Evolutionary conservation across 2,797 vertebrate species (phyloP).

Genomic region (Anableps anableps): DNA sequence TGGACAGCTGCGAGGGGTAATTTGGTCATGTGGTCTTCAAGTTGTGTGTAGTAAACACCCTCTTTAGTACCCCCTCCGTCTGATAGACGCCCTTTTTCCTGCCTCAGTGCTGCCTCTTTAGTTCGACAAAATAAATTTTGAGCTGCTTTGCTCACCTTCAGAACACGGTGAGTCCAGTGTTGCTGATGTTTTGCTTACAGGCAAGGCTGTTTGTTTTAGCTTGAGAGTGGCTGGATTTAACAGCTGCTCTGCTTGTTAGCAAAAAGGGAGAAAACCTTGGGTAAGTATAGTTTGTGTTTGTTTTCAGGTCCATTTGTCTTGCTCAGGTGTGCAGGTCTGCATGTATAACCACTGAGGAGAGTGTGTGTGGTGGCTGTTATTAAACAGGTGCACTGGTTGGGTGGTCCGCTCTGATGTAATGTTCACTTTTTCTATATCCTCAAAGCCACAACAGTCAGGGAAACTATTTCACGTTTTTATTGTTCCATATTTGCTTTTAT

Average conservation of each 20-base stretch:
- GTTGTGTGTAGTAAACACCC: constrained; percentile 60
- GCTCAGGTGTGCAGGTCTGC: constrained; percentile 30
- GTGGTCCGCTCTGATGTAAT: constrained; percentile 53
- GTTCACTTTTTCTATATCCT: constrained; percentile 2
- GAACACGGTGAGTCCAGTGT: constrained; percentile 19
- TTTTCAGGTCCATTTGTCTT: constrained; percentile 31
- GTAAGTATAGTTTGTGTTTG: constrained; percentile 9
- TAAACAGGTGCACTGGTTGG: constrained; percentile 64
- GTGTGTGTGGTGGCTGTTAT: constrained; percentile 25
- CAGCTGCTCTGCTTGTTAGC: constrained; percentile 9
- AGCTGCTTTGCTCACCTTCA: constrained; percentile 30
- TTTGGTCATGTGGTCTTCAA: constrained; percentile 64
- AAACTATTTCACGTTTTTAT: background rate
- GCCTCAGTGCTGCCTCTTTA: constrained; percentile 13
- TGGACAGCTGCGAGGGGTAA: constrained; percentile 73
- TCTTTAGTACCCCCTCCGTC: constrained; percentile 54
- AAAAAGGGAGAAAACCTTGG: background rate
- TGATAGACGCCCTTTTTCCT: constrained; percentile 46
- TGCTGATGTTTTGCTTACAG: background rate
- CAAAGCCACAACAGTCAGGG: background rate
- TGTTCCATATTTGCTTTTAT: background rate
- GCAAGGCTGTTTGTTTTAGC: background rate
- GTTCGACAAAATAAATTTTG: background rate
- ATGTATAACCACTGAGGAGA: constrained; percentile 6
- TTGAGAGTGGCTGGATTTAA: background rate